Percentiles rank a stretch among this genome's conserved stretches.
Conservation (phyloP, 2,797 vertebrate species). For the Tragelaphus eurycerus region DNA sequence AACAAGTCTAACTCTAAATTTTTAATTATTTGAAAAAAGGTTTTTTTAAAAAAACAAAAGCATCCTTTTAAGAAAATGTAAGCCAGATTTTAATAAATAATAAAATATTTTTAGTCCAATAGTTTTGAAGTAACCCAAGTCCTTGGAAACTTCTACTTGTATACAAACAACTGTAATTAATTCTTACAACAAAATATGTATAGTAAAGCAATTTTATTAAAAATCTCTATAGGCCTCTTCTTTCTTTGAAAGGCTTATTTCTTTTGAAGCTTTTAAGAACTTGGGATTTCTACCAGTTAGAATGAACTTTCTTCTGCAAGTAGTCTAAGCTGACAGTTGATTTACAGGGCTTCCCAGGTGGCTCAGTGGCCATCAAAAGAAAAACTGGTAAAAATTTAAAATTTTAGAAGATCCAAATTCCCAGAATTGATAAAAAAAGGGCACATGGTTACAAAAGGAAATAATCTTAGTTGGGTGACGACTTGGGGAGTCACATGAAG, state of each 20-base stretch:
- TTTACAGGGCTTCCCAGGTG: not conserved
- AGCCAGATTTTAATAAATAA: not conserved
- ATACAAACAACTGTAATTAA: not conserved
- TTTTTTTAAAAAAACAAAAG: not conserved
- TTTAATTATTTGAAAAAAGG: not conserved
- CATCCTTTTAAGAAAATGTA: not conserved
- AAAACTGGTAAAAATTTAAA: not conserved
- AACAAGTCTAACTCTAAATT: not conserved
- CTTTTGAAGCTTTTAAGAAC: not conserved
- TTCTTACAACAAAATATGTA: not conserved
- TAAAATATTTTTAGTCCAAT: not conserved
- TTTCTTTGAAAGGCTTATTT: not conserved
- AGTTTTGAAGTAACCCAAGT: not conserved
- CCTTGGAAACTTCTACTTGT: not conserved
- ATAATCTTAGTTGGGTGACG: not conserved
- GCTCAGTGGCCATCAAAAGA: not conserved
- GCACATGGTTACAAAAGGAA: not conserved
- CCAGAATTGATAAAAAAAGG: not conserved
- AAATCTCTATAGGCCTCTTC: not conserved
- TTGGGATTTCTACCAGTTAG: not conserved
- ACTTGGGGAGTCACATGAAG: not conserved
- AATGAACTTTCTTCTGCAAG: not conserved
- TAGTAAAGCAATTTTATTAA: constrained; percentile 1
- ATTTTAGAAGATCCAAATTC: not conserved
- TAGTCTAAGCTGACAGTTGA: not conserved